phyloP scores from a whole-genome alignment of 1,140 invertebrate genomes.

The Teleopsis dalmanni region DNA sequence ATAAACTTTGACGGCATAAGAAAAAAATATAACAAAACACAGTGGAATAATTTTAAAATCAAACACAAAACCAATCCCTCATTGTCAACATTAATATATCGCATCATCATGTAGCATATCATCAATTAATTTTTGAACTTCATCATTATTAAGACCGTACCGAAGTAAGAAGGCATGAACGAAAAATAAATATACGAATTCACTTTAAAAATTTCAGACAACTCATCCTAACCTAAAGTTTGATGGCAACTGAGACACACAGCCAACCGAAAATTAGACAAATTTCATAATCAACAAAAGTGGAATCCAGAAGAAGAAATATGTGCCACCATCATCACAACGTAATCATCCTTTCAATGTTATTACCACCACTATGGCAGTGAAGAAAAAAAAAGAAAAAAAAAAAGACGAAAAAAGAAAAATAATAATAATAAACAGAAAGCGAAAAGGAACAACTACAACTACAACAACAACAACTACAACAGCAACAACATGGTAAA shows the following conservation, averaged over 20 bases:
- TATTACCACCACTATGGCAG: no score
- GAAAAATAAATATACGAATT: background rate
- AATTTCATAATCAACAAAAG: no score
- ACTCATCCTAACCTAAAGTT: no score
- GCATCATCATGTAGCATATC: conserved; percentile 21
- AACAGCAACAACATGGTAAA: no score
- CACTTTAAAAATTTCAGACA: no score
- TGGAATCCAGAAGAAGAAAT: no score
- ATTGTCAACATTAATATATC: conserved; percentile 10
- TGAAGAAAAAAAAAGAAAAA: no score
- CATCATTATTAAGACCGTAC: conserved; percentile 4
- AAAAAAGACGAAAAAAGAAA: background rate
- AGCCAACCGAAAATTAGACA: no score
- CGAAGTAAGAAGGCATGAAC: background rate
- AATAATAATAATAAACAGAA: conserved; percentile 1
- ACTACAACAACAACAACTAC: background rate
- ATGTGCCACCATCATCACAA: no score
- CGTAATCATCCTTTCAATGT: no score
- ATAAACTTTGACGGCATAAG: background rate
- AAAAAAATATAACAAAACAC: background rate
- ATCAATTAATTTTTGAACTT: conserved; percentile 38
- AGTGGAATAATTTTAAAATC: background rate
- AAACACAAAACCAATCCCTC: conserved; percentile 4
- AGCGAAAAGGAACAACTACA: background rate
- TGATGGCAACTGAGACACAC: no score